These are phyloP conservation scores for Forbesichthys papilliferus DNA, from an alignment of 2,113 vertebrate genomes.

Conservation along the genomic window DNA sequence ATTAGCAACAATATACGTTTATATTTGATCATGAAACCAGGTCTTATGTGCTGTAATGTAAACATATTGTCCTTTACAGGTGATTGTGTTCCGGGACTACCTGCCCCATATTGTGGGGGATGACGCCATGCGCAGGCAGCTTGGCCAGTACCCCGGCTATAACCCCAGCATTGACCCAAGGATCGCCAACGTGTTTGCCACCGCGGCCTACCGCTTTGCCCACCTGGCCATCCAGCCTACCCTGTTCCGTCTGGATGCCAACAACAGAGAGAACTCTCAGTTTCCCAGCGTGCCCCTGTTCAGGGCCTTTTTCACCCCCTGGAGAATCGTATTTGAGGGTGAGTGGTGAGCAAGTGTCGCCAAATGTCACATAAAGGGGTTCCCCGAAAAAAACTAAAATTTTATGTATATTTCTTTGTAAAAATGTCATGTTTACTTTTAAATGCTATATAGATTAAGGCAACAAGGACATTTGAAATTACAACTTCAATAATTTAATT, in stretches of 20 bases:
- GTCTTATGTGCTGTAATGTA: background rate
- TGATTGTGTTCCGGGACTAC: constrained; percentile 87
- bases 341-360: constrained; percentile 21
- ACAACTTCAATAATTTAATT: no score
- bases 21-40: background rate
- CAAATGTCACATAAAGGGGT: background rate
- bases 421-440: background rate
- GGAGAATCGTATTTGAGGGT: constrained; percentile 87
- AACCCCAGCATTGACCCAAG: constrained; percentile 78
- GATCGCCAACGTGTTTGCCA: constrained; percentile 84
- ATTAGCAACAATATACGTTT: background rate
- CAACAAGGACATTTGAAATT: no score
- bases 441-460: no score
- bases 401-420: background rate
- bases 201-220: constrained; percentile 86
- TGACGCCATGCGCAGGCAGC: constrained; percentile 20
- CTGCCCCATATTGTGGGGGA: constrained; percentile 78
- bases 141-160: constrained; percentile 77
- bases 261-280: constrained; percentile 61
- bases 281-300: constrained; percentile 76
- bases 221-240: constrained; percentile 83
- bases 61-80: constrained; percentile 56
- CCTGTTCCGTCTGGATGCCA: constrained; percentile 73
- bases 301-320: constrained; percentile 81
- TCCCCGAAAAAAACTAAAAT: background rate